Evolutionary conservation across 2,888 invertebrate species (phyloP).

Genomic region (Euplagia quadripunctaria): DNA sequence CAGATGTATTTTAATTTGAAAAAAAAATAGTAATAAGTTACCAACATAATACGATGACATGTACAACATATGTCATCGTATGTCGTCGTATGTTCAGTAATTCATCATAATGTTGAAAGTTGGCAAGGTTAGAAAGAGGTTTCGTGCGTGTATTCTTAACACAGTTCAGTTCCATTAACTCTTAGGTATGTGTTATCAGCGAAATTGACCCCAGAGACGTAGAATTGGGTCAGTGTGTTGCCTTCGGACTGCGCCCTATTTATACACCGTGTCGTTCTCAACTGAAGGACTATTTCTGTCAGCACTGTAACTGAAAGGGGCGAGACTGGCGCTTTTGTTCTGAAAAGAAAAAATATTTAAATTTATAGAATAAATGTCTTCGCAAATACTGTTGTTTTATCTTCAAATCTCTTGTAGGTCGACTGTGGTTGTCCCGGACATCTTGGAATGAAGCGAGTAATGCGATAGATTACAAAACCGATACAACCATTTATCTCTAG

Average conservation of each 20-base stretch:
- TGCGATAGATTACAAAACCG: not conserved
- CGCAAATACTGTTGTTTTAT: not conserved
- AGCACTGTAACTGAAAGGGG: not conserved
- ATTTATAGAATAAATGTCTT: not conserved
- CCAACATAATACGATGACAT: no score
- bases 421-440: not conserved
- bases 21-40: no score
- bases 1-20: no score
- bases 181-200: not conserved
- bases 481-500: not conserved
- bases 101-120: no score
- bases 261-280: not conserved
- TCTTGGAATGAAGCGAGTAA: not conserved
- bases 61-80: no score
- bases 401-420: not conserved
- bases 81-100: no score
- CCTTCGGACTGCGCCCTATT: conserved; percentile 12
- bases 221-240: conserved; percentile 14
- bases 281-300: conserved; percentile 6
- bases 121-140: not conserved
- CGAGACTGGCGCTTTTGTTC: not conserved
- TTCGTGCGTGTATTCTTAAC: not conserved
- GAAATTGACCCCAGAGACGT: conserved; percentile 3
- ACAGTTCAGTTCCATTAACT: not conserved
- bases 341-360: not conserved